Evolutionary conservation across 2,888 invertebrate genomes (phyloP).

Genomic region (Eristalinus sepulchralis): DNA sequence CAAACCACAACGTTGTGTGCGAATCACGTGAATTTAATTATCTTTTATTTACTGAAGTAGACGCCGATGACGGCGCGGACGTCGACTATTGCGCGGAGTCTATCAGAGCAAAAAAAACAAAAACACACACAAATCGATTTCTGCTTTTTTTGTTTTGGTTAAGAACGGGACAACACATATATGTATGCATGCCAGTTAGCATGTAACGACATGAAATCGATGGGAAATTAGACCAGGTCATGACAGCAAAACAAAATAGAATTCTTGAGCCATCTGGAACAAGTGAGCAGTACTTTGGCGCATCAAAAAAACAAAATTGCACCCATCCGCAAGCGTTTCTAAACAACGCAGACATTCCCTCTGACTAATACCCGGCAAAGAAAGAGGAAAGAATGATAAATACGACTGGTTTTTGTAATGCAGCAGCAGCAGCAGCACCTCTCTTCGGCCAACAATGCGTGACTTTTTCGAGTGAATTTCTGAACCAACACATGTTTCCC

Average conservation of each 20-base stretch:
- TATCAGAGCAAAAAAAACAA: background rate
- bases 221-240: background rate
- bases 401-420: slow-evolving; percentile 17
- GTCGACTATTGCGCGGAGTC: background rate
- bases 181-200: background rate
- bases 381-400: background rate
- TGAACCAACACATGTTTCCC: background rate
- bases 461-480: slow-evolving; percentile 2
- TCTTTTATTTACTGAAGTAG: background rate
- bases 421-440: background rate
- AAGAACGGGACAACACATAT: background rate
- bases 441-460: slow-evolving; percentile 5
- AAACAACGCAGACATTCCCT: slow-evolving; percentile 8
- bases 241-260: background rate
- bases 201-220: background rate
- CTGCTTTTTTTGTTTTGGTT: background rate
- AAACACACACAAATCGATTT: too few species aligned
- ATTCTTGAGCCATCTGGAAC: background rate
- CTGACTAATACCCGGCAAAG: slow-evolving; percentile 30
- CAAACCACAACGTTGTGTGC: background rate
- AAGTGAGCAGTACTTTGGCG: background rate
- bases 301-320: slow-evolving; percentile 2
- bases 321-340: slow-evolving; percentile 13
- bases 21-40: background rate
- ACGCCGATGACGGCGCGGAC: background rate